Conservation (phyloP, 2,113 vertebrate species). For the Brachyistius frenatus region DNA sequence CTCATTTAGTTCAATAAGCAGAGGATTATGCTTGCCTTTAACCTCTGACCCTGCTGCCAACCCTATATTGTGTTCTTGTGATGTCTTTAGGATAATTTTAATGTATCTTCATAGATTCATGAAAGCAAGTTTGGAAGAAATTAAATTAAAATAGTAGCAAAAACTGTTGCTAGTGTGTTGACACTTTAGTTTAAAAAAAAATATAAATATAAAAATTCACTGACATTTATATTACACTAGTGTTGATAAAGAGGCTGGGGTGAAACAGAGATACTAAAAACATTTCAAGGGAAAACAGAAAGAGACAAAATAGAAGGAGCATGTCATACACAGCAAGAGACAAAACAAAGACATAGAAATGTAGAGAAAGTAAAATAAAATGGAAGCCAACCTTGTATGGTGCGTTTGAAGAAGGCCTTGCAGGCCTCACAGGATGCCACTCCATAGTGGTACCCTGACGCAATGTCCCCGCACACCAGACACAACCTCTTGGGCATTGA, state of each 20-base stretch:
- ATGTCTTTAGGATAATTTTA: neutral
- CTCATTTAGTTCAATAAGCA: neutral
- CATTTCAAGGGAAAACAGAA: too few relatives aligned
- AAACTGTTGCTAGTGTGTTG: too few relatives aligned
- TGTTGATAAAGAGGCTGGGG: too few relatives aligned
- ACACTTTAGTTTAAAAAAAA: neutral
- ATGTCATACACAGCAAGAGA: slow-evolving; percentile 17
- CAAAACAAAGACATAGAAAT: neutral
- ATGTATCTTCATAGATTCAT: neutral
- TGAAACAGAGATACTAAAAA: too few relatives aligned
- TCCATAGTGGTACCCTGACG: slow-evolving; percentile 98
- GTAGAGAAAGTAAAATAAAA: slow-evolving; percentile 45
- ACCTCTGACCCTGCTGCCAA: slow-evolving; percentile 19
- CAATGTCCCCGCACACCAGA: slow-evolving; percentile 99
- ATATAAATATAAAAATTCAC: neutral
- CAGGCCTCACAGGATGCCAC: slow-evolving; percentile 99
- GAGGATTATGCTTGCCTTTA: slow-evolving; percentile 16
- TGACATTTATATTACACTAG: neutral
- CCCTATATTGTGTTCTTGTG: neutral
- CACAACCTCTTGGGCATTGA: slow-evolving; percentile 99
- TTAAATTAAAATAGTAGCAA: neutral
- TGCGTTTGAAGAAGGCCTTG: slow-evolving; percentile 99
- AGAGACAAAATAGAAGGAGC: neutral
- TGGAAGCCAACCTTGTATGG: slow-evolving; percentile 97
- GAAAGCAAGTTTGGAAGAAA: slow-evolving; percentile 1